Evolutionary conservation across 92 coral and sea anemone genomes (phyloP).

Genomic region (Porites rus): DNA sequence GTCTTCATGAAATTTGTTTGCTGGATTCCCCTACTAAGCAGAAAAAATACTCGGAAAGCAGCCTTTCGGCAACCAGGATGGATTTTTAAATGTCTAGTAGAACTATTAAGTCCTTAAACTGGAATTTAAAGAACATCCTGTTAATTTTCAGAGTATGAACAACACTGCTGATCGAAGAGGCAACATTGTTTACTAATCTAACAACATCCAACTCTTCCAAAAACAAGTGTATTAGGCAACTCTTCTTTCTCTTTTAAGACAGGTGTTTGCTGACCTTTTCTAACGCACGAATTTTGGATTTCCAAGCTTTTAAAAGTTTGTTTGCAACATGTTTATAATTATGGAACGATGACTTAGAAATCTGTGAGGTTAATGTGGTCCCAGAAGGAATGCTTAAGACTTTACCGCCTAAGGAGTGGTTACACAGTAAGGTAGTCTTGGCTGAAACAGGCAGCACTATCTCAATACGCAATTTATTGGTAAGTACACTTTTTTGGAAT

Average conservation of each 20-base stretch:
- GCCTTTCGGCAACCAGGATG: no score
- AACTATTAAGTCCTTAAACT: no score
- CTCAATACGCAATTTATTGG: neutral
- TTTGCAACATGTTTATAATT: neutral
- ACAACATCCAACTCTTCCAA: no score
- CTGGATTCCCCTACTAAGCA: no score
- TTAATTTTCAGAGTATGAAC: no score
- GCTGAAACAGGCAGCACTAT: neutral
- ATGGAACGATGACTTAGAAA: neutral
- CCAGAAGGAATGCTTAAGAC: conserved; percentile 1
- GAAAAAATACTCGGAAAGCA: no score
- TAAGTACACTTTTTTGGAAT: neutral
- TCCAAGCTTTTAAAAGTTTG: neutral
- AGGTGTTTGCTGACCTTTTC: neutral
- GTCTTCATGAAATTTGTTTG: no score
- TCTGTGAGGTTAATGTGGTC: conserved; percentile 2
- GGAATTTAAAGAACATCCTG: no score
- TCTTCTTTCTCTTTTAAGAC: neutral
- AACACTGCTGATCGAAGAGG: no score
- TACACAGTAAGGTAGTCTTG: conserved; percentile 33
- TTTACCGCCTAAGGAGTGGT: conserved; percentile 34
- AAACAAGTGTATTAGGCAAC: no score
- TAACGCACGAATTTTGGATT: neutral
- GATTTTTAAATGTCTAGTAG: no score
- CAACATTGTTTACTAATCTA: no score